Base-by-base conservation (phyloP, 2,113 vertebrate species). In the Corythoichthys haematopterus region DNA sequence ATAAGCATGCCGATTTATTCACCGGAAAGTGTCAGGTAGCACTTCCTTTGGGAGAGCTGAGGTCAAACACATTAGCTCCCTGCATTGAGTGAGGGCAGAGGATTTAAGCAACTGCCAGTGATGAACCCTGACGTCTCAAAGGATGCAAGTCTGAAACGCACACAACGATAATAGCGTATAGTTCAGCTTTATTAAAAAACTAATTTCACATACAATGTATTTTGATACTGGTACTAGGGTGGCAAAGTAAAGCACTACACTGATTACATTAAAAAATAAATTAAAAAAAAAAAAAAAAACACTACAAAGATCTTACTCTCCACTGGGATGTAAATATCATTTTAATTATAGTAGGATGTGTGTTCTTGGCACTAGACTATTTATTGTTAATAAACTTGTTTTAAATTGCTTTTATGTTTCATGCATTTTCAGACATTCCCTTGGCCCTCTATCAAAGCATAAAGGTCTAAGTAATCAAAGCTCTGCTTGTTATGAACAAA, bases 381-480 rank as follows among this genome's bases (percentile, higher is more conserved):
- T 87, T 84, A 74, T 75, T 87, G 85, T 87, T 88, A 84, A 87
- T 88, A 86, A 87, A 88, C 80, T 87, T 36, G 10, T 56, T 88
- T 84, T 72, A 88, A 84, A 85, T 88, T 82, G 86, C 75, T 88
- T 90, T 89, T 83, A 86, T 89, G 85, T 89, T 88, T 86, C 80
- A 85, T 87, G 80, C 78, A 87, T 88, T 88, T 88, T 87, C 68
- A 85, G 66, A 80, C 88, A 78, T 89, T 85, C 87, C 86, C 40
- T 57, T 47, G 83, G 85, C 59, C 74, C 73, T 72, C 67, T 76
- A 80, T 84, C 80, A 87, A 80, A 84, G 70, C 75, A 72, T 65
- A 65, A 80, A 75, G 84, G 84, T 83, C 72, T 72, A 60, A 77
- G 64, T 81, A 80, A 82, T 85, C 80, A 83, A 43, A 85, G 68